These are phyloP conservation scores for Zhengitettix transpicula DNA, from an alignment of 2,888 invertebrate species.

Conservation along the genomic window DNA sequence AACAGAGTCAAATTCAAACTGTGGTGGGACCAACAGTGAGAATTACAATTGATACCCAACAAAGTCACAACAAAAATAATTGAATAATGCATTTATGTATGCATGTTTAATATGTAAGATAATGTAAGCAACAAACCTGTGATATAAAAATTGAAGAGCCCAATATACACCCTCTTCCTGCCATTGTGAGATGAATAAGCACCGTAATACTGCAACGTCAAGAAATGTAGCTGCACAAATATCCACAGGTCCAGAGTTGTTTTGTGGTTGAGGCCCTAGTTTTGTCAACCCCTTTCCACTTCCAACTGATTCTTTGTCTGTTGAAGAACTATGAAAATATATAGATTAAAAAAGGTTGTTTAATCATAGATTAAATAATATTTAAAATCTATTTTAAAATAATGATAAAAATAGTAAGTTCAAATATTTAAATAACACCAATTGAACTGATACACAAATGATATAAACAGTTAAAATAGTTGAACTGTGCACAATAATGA, in stretches of 20 bases:
- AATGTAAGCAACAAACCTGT: slow-evolving; percentile 39
- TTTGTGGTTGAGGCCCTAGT: slow-evolving; percentile 28
- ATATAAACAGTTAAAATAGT: no score
- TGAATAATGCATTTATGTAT: no score
- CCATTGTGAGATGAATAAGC: slow-evolving; percentile 93
- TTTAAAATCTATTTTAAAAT: no score
- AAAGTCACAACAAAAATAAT: no score
- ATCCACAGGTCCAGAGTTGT: slow-evolving; percentile 26
- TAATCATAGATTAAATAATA: not conserved
- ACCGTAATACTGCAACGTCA: slow-evolving; percentile 89
- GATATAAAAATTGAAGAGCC: slow-evolving; percentile 83
- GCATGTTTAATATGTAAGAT: no score
- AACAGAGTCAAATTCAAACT: no score
- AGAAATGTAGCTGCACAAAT: slow-evolving; percentile 81
- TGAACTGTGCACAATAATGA: no score
- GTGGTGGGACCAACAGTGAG: no score
- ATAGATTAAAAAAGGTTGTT: not conserved
- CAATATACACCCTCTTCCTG: slow-evolving; percentile 96
- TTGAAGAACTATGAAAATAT: slow-evolving; percentile 28
- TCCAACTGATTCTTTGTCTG: slow-evolving; percentile 63
- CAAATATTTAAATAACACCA: no score
- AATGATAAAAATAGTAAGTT: no score
- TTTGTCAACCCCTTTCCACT: slow-evolving; percentile 26
- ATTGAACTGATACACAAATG: no score
- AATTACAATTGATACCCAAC: no score